phyloP scores from a whole-genome alignment of 2,797 vertebrate genomes.

The Nannoperca australis region DNA sequence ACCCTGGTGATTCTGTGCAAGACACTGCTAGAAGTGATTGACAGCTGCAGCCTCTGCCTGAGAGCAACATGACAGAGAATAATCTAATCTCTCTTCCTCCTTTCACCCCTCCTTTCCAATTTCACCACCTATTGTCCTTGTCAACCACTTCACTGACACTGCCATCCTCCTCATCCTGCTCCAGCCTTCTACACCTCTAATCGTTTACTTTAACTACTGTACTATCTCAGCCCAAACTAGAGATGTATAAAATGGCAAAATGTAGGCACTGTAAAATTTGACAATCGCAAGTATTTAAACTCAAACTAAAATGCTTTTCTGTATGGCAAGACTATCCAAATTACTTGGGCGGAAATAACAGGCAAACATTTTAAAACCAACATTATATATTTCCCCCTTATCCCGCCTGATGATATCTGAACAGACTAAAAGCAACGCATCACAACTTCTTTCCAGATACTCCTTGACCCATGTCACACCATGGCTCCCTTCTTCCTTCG shows the following conservation, averaged over 20 bases:
- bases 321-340: not conserved
- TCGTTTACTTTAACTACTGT: conserved; percentile 1
- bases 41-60: conserved; percentile 56
- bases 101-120: conserved; percentile 59
- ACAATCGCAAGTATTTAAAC: not conserved
- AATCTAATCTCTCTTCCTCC: conserved; percentile 61
- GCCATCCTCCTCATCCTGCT: conserved; percentile 25
- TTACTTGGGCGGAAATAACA: not conserved
- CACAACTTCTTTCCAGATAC: conserved; percentile 55
- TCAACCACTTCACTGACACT: conserved; percentile 35
- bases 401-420: conserved; percentile 46
- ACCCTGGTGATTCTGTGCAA: conserved; percentile 66
- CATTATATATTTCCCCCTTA: conserved; percentile 9
- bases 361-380: conserved; percentile 21
- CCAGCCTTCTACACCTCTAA: conserved; percentile 17
- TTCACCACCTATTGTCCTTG: conserved; percentile 63
- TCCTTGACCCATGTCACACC: conserved; percentile 54
- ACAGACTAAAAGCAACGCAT: conserved; percentile 43
- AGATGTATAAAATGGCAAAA: not conserved
- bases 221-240: not conserved
- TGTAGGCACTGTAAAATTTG: not conserved
- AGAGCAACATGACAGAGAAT: conserved; percentile 60
- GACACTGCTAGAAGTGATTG: conserved; percentile 67
- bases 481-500: conserved; percentile 23
- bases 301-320: not conserved